phyloP scores from a whole-genome alignment of 2,888 invertebrate genomes.

The Scaptodrosophila latifasciaeformis region DNA sequence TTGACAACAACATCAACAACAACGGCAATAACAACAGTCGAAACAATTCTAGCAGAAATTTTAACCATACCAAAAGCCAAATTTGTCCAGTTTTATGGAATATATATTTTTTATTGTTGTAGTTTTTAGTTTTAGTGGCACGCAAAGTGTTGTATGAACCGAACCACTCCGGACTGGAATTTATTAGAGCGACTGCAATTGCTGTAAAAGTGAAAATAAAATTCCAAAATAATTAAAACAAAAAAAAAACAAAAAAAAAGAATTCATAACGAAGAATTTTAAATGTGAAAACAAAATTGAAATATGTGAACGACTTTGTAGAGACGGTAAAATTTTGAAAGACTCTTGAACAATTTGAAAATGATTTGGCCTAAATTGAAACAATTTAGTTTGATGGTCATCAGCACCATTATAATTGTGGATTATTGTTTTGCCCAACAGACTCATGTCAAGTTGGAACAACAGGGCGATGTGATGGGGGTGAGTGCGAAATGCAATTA shows the following conservation, averaged over 20 bases:
- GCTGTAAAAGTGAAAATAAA: neutral
- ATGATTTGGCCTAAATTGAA: too few relatives aligned
- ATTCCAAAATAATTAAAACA: too few relatives aligned
- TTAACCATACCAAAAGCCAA: conserved; percentile 6
- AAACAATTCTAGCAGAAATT: conserved; percentile 66
- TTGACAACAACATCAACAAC: conserved; percentile 29
- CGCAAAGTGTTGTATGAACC: neutral
- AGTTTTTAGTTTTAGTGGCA: conserved; percentile 38
- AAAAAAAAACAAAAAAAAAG: too few relatives aligned
- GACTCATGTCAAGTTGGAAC: conserved; percentile 54
- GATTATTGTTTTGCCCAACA: conserved; percentile 40
- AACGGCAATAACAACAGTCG: conserved; percentile 51
- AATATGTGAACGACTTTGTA: too few relatives aligned
- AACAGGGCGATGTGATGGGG: conserved; percentile 56
- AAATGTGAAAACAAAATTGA: too few relatives aligned
- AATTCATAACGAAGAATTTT: too few relatives aligned
- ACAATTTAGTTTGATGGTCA: neutral
- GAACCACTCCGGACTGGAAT: neutral
- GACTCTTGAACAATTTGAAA: too few relatives aligned
- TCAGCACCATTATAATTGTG: neutral
- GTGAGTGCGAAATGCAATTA: conserved; percentile 34
- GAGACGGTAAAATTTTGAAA: too few relatives aligned
- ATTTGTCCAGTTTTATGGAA: too few relatives aligned
- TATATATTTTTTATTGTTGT: conserved; percentile 20
- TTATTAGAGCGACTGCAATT: neutral